These are phyloP conservation scores for Lottia scabra DNA, from an alignment of 2,888 invertebrate species.

Conservation along the genomic window DNA sequence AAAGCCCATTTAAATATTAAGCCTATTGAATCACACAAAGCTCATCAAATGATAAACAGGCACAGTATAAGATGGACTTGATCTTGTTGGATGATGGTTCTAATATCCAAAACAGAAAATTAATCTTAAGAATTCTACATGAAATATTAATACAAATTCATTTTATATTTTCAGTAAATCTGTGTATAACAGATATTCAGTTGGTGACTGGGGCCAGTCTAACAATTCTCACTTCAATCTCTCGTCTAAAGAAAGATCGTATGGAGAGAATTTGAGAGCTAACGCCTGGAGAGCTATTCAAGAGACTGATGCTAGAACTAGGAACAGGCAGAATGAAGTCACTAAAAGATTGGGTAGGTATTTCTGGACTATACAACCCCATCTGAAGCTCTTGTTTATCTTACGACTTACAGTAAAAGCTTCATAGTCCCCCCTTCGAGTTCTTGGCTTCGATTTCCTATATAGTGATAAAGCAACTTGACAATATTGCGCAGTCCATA, in stretches of 20 bases:
- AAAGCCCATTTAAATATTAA: too few relatives aligned
- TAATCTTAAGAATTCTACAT: too few relatives aligned
- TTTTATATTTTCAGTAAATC: slow-evolving; percentile 46
- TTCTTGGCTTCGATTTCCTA: too few relatives aligned
- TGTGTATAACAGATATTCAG: slow-evolving; percentile 85
- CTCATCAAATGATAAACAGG: too few relatives aligned
- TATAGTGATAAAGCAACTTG: too few relatives aligned
- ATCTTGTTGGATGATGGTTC: too few relatives aligned
- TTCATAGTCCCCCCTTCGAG: neutral
- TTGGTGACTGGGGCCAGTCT: slow-evolving; percentile 90
- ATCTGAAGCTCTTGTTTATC: too few relatives aligned
- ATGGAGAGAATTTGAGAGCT: slow-evolving; percentile 61
- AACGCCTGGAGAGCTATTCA: slow-evolving; percentile 67
- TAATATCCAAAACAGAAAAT: too few relatives aligned
- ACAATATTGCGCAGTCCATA: too few relatives aligned
- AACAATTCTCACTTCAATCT: slow-evolving; percentile 82
- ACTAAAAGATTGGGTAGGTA: slow-evolving; percentile 81
- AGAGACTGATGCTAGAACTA: slow-evolving; percentile 67
- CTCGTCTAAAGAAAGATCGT: slow-evolving; percentile 86
- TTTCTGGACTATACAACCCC: too few relatives aligned
- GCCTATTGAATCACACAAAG: too few relatives aligned
- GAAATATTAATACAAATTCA: neutral
- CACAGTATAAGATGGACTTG: too few relatives aligned
- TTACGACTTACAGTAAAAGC: neutral
- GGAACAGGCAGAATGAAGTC: slow-evolving; percentile 77